Base-by-base conservation (phyloP, 2,797 vertebrate genomes). In the Ambastaia sidthimunki region DNA sequence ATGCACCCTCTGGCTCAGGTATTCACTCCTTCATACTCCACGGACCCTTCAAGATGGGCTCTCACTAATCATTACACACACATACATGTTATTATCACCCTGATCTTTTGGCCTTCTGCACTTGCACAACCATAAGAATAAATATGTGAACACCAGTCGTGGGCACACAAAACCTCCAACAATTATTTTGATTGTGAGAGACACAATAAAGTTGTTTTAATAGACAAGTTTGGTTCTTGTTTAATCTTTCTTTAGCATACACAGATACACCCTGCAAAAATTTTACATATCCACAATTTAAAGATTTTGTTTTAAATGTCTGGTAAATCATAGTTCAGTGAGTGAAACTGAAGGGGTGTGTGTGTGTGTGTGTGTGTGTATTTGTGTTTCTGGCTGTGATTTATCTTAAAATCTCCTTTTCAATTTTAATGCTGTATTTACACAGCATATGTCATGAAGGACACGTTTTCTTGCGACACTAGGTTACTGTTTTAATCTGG, bases 401-500 rank as follows among this genome's bases (percentile, higher is more conserved):
- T 78, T 85, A 79, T 86, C 66, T 82, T 78, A 84, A 55, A 87
- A 82, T 87, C 83, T 83, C 59, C 44, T n/a, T 77, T 81, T 70
- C 71, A 74, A 84, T 89, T 66, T 78, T 85, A 23, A 50, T 19
- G 25, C 28, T 50, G 23, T n/a, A 44, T 60, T 78, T 76, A 21
- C 63, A 59, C 11, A 76, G 55, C 57, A 65, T 70, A 67, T n/a
- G 10, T 71, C 16, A 37, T 23, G 63, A 76, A 73, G 72, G 74
- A 48, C 75, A 25, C 76, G 21, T 80, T 87, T 85, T 83, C 70
- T 63, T 13, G 25, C 50, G 54, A 37, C 54, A 50, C 16, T 19
- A 55, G 37, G 76, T 85, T 87, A 21, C 41, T 52, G 23, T 65
- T 76, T 91, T 90, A 91, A 90, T 91, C 85, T 90, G 86, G 92